Percentiles rank a stretch among this genome's conserved stretches.
These are phyloP conservation scores for Polypterus bichir DNA, from an alignment of 2,113 vertebrate species.

Conservation along the genomic window DNA sequence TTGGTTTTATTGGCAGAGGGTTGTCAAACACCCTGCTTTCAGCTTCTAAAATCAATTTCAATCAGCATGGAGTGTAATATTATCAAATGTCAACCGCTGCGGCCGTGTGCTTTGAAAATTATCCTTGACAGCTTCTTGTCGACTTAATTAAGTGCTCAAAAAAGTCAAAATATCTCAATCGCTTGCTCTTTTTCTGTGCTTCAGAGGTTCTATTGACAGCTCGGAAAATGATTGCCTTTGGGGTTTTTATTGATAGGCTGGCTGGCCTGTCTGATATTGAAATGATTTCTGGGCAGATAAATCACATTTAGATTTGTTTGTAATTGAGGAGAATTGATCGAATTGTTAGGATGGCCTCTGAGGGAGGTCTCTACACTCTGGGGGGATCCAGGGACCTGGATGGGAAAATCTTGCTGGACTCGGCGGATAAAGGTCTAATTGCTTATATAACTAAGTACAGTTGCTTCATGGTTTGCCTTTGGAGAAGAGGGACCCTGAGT, in stretches of 20 bases:
- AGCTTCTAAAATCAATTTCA: conserved; percentile 90
- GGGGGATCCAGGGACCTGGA: conserved; percentile 33
- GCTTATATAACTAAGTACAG: conserved; percentile 28
- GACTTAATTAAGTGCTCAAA: conserved; percentile 96
- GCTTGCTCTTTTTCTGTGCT: conserved; percentile 66
- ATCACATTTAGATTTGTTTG: conserved; percentile 99
- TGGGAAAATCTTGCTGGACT: conserved; percentile 33
- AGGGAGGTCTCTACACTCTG: conserved; percentile 48
- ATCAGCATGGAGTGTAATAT: conserved; percentile 97
- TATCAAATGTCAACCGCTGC: conserved; percentile 97
- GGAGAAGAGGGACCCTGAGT: not conserved
- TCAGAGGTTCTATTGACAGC: conserved; percentile 84
- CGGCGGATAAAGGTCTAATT: conserved; percentile 39
- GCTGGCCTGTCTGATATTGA: conserved; percentile 76
- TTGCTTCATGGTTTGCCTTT: not conserved
- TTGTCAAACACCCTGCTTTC: conserved; percentile 60
- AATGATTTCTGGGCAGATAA: conserved; percentile 97
- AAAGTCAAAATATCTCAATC: conserved; percentile 78
- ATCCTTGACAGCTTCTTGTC: conserved; percentile 97
- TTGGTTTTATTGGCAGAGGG: conserved; percentile 75
- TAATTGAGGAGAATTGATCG: conserved; percentile 97
- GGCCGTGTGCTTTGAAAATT: conserved; percentile 84
- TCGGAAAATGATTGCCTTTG: conserved; percentile 81
- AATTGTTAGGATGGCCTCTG: conserved; percentile 55
- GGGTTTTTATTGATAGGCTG: conserved; percentile 76